A percentile compares a stretch with the other conserved stretches of the same genome.
These are phyloP conservation scores for Sternarchorhynchus goeldii DNA, from an alignment of 2,797 vertebrate genomes.

Conservation along the genomic window DNA sequence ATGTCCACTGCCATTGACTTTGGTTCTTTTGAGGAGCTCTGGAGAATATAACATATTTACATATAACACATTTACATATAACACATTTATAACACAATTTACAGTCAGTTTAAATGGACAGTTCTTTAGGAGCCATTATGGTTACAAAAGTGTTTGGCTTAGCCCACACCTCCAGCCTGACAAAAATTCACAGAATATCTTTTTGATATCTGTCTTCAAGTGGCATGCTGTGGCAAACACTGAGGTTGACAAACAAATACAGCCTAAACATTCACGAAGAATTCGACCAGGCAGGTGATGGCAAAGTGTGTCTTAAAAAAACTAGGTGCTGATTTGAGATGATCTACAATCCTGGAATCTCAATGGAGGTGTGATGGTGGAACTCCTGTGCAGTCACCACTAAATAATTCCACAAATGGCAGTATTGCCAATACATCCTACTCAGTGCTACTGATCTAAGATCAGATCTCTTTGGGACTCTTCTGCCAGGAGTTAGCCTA, in stretches of 20 bases:
- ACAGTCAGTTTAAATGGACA: not conserved
- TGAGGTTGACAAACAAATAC: conserved; percentile 15
- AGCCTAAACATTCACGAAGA: not conserved
- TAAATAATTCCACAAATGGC: not conserved
- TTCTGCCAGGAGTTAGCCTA: not conserved
- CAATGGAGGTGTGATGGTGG: not conserved
- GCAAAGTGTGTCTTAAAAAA: not conserved
- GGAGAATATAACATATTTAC: conserved; percentile 45
- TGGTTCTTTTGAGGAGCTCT: conserved; percentile 80
- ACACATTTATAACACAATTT: not conserved
- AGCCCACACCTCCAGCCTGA: not conserved
- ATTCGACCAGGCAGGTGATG: conserved; percentile 3
- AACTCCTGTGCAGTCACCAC: not conserved
- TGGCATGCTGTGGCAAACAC: not conserved
- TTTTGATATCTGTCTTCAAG: not conserved
- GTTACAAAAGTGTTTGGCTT: not conserved
- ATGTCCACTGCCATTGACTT: conserved; percentile 79
- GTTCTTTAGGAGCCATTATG: not conserved
- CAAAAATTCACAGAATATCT: not conserved
- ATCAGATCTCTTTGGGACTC: not conserved
- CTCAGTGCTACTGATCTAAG: not conserved
- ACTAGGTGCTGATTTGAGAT: not conserved
- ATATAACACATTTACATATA: too few relatives aligned
- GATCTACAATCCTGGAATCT: not conserved
- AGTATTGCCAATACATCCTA: not conserved